Conservation (phyloP, 2,797 vertebrate genomes). For the Rhinoraja longicauda region DNA sequence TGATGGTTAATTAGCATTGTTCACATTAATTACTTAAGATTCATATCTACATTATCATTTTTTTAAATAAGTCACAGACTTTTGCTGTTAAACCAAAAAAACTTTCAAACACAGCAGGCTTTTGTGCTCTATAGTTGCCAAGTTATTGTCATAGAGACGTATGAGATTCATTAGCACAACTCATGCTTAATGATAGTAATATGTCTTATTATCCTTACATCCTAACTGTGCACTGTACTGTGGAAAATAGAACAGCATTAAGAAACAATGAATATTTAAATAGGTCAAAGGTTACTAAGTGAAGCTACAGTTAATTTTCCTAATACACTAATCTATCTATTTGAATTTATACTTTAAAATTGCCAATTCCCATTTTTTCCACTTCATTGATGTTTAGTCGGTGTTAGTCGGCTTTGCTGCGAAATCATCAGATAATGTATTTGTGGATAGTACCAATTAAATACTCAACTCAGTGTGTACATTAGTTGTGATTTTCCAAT, state of each 20-base stretch:
- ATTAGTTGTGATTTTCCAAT: neutral
- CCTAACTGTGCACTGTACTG: slow-evolving; percentile 33
- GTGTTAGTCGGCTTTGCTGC: neutral
- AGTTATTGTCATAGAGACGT: slow-evolving; percentile 36
- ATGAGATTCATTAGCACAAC: slow-evolving; percentile 32
- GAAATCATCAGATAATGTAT: neutral
- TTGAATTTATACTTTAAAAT: slow-evolving; percentile 20
- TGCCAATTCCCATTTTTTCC: neutral
- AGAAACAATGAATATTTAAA: slow-evolving; percentile 35
- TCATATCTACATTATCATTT: slow-evolving; percentile 57
- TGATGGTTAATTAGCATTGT: slow-evolving; percentile 67
- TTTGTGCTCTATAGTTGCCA: slow-evolving; percentile 31
- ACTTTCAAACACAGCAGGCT: slow-evolving; percentile 6
- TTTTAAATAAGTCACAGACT: slow-evolving; percentile 33
- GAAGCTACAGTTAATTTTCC: neutral
- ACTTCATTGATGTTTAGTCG: neutral
- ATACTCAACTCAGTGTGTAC: neutral
- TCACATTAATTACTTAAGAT: slow-evolving; percentile 65
- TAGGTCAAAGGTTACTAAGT: slow-evolving; percentile 18
- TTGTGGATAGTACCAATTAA: neutral
- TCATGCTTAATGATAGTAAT: slow-evolving; percentile 36
- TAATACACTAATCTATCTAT: slow-evolving; percentile 19
- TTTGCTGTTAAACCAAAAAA: slow-evolving; percentile 31
- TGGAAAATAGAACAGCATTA: slow-evolving; percentile 29
- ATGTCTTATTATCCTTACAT: slow-evolving; percentile 34